Base-by-base conservation (phyloP, 2,113 vertebrate genomes). In the Dromaius novaehollandiae region DNA sequence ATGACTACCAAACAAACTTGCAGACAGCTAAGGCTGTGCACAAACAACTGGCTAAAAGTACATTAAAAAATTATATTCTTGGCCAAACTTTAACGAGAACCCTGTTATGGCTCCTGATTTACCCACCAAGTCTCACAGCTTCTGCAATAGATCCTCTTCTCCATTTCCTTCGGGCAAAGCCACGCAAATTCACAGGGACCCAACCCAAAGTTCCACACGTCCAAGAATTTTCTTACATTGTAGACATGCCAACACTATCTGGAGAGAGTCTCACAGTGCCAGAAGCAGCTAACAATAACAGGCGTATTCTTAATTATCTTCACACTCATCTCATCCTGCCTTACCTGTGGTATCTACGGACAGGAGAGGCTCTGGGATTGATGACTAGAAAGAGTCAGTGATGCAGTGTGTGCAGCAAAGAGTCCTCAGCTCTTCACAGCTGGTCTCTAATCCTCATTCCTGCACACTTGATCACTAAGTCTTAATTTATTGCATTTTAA, bases 401-500 rank as follows among this genome's bases (percentile, higher is more conserved):
- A 93, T 84, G 95, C 82, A 75, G 42, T 2, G 5, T 53, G 85
- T 94, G 86, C 74, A 94, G 77, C 73, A 94, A 79, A 73, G 70
- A 30, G 7, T 64, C 70, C 70, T 90, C 91, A 93, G 12, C 74
- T 82, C 91, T 89, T 93, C 76, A 82, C 90, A 94, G 95, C 86
- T 95, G 86, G 80, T 92, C 38, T 87, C 71, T 96, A 90, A 80
- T 89, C 83, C 83, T 96, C 74, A 74, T 94, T 96, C 92, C 84
- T 81, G 64, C 71, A 65, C 75, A 53, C 75, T 92, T 87, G 75
- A 82, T 91, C 91, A 93, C 86, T 95, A 88, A 86, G 17, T 88
- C 88, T 93, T 93, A 92, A 96, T 95, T 96, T 96, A 97, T n/a
- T 94, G 77, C 93, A 88, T 70, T 90, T 89, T 58, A 93, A 97